A percentile compares a stretch with the other conserved stretches of the same genome.
phyloP scores from a whole-genome alignment of 2,888 invertebrate species.

The Linnaemya vulpina region DNA sequence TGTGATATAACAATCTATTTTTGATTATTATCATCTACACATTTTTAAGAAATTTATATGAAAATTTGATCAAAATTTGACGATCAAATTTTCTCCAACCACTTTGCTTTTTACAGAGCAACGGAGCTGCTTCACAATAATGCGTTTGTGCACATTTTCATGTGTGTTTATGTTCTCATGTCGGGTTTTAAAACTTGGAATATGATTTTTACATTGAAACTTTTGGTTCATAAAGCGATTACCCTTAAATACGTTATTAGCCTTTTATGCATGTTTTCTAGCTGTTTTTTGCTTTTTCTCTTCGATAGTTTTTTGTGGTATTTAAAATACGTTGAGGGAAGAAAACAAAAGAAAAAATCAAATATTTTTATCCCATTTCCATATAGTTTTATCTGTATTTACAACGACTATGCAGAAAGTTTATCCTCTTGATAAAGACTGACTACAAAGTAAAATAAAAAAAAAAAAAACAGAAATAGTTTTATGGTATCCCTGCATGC shows the following conservation, averaged over 20 bases:
- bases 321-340: background rate
- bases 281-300: too few species aligned
- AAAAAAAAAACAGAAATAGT: slow-evolving; percentile 49
- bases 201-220: slow-evolving; percentile 44
- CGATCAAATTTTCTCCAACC: too few species aligned
- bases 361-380: background rate
- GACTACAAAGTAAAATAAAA: slow-evolving; percentile 37
- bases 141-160: background rate
- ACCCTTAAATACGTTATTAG: slow-evolving; percentile 37
- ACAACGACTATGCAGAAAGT: slow-evolving; percentile 41
- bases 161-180: background rate
- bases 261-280: slow-evolving; percentile 14
- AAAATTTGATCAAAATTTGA: too few species aligned
- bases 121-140: background rate
- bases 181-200: background rate
- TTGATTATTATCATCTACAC: too few species aligned
- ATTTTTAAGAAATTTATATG: too few species aligned
- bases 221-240: slow-evolving; percentile 42
- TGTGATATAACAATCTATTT: too few species aligned
- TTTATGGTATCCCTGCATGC: slow-evolving; percentile 61
- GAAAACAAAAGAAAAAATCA: background rate
- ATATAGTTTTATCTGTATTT: slow-evolving; percentile 20
- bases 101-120: too few species aligned
- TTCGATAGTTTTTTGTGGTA: too few species aligned
- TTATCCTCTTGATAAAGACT: slow-evolving; percentile 64